Evolutionary conservation across 2,888 invertebrate species (phyloP), one percentile per base, ranked within the genome.

Genomic region (Ditylenchus weischeri): DNA sequence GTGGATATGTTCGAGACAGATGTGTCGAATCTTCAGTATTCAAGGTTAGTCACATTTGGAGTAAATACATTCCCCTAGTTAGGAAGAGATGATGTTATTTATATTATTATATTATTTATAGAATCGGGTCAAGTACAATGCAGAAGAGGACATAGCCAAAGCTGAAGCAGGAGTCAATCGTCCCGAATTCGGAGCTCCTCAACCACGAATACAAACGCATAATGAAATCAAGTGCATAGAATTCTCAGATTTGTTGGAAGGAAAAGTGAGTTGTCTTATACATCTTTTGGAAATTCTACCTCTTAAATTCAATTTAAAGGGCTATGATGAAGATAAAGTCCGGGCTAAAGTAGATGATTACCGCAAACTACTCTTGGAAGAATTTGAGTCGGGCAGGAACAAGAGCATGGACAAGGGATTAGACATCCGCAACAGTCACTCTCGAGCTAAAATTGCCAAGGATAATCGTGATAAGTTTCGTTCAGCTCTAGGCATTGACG

Each of bases 1-100:
- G 96, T 87, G 98, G 98, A 35, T 96, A 93, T 86, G 95, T 99
- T 6, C 93, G n/a, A 93, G 84, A 88, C 93, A 72, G 98, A 98
- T 85, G 90, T 94, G 89, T 93, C 96, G 5, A 88, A 90, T 78
- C 90, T 95, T 19, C 70, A 75, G 51, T 74, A 78, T 43, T 73
- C 78, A 73, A 74, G 68, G 81, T 82, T 48, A 59, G 76, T 70
- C 6, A 21, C 23, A 6, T 6, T 38, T 38, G 7, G 11, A 38
- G 11, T 38, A 38, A 8, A 8, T 8, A 38, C 6, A 8, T 11
- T 8, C 38, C 11, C 38, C 38, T 38, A 38, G 38, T 8, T 38
- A 8, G 11, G 6, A 8, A 11, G 38, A 6, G 11, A 38, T 38
- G 6, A 11, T 38, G 6, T 8, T 6, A 8, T 38, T 38, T 11